A percentile compares a stretch with the other conserved stretches of the same genome.
Evolutionary conservation across 2,888 invertebrate genomes (phyloP).

Genomic region (Dicyrtomina minuta): DNA sequence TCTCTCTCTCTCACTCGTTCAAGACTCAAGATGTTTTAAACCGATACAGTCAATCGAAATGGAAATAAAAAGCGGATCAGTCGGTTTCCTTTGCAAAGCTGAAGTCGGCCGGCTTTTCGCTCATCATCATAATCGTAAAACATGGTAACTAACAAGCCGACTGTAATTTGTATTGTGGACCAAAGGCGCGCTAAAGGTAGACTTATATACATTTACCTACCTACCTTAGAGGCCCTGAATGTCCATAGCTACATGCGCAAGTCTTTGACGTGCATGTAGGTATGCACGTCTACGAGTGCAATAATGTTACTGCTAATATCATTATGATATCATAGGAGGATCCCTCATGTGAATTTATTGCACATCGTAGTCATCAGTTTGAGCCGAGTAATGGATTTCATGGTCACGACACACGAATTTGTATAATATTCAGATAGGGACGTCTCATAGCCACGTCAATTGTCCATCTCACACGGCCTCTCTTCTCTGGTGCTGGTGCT

Average conservation of each 20-base stretch:
- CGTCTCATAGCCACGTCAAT: not conserved
- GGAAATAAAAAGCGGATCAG: conserved; percentile 27
- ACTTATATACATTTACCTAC: no score
- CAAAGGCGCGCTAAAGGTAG: no score
- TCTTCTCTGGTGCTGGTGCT: no score
- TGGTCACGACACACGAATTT: conserved; percentile 38
- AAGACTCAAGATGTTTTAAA: not conserved
- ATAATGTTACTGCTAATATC: no score
- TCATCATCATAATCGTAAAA: conserved; percentile 14
- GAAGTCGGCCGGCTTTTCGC: conserved; percentile 18
- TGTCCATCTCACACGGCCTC: no score
- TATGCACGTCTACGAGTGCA: no score
- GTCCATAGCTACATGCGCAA: no score
- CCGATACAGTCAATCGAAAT: conserved; percentile 26
- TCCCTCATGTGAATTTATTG: conserved; percentile 1
- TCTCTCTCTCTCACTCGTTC: not conserved
- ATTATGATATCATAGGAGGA: not conserved
- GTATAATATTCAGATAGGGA: conserved; percentile 3
- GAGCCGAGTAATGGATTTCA: conserved; percentile 32
- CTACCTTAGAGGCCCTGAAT: no score
- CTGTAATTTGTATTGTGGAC: no score
- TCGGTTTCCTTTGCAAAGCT: conserved; percentile 19
- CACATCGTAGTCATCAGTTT: conserved; percentile 1
- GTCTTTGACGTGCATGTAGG: no score
- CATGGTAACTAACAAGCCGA: conserved; percentile 3